A percentile compares a stretch with the other conserved stretches of the same genome.
These are phyloP conservation scores for Leptinotarsa rubiginosa DNA, from an alignment of 2,888 invertebrate genomes.

Conservation along the genomic window DNA sequence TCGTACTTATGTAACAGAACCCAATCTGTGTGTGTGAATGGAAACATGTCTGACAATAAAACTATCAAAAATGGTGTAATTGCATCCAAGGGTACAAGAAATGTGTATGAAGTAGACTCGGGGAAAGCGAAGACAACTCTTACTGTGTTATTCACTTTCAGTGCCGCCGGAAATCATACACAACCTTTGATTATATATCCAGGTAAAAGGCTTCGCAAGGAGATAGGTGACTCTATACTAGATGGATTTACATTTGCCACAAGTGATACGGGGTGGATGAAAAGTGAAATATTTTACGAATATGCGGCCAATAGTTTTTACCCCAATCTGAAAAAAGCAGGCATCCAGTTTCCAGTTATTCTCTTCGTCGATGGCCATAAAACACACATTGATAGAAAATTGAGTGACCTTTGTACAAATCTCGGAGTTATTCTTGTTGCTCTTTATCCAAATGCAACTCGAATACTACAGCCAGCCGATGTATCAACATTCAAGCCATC, in stretches of 20 bases:
- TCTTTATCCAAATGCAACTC: conserved; percentile 53
- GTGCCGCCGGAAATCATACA: conserved; percentile 2
- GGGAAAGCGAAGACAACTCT: conserved; percentile 19
- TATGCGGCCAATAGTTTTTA: conserved; percentile 35
- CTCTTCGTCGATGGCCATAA: conserved; percentile 38
- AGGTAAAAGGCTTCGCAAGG: conserved; percentile 33
- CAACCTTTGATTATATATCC: conserved; percentile 33
- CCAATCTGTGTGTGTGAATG: no score
- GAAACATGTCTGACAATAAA: no score
- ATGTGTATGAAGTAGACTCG: conserved; percentile 28
- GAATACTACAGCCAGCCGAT: conserved; percentile 45
- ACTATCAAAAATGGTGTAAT: no score
- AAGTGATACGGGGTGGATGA: conserved; percentile 39
- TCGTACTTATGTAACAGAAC: no score
- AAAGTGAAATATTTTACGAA: conserved; percentile 38
- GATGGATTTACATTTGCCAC: conserved; percentile 16
- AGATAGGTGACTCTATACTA: conserved; percentile 22
- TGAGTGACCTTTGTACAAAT: conserved; percentile 35
- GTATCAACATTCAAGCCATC: conserved; percentile 52
- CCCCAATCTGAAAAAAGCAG: conserved; percentile 21
- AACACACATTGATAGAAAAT: conserved; percentile 31
- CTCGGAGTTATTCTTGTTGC: conserved; percentile 49
- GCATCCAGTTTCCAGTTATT: conserved; percentile 31
- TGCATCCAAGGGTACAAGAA: conserved; percentile 33
- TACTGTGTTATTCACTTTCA: conserved; percentile 25